A percentile compares a stretch with the other conserved stretches of the same genome.
Conservation (phyloP, 2,113 vertebrate genomes). For the Toxotes chatareus region DNA sequence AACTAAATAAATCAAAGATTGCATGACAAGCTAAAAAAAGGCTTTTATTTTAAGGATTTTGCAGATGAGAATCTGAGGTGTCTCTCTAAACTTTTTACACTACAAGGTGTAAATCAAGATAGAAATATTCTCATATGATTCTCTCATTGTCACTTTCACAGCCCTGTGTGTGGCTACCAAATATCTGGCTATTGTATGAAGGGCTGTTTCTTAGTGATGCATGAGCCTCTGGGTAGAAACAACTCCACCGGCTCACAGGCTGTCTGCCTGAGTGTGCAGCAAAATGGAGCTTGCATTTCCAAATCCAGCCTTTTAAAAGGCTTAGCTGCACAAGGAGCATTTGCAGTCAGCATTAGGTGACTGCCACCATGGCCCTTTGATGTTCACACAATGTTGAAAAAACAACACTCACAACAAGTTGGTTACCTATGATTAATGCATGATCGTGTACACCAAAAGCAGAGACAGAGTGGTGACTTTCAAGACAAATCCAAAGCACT, state of each 20-base stretch:
- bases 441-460: neutral
- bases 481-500: neutral
- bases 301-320: constrained; percentile 68
- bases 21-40: neutral
- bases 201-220: constrained; percentile 28
- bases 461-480: neutral
- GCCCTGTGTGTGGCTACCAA: constrained; percentile 38
- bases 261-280: constrained; percentile 35
- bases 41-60: neutral
- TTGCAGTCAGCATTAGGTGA: constrained; percentile 44
- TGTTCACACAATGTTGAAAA: constrained; percentile 26
- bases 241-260: constrained; percentile 22
- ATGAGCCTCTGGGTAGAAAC: constrained; percentile 16
- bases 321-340: constrained; percentile 67
- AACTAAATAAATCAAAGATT: neutral
- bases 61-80: neutral
- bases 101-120: constrained; percentile 12
- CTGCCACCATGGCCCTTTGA: constrained; percentile 38
- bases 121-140: neutral
- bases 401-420: neutral
- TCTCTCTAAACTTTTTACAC: neutral
- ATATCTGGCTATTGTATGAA: constrained; percentile 18
- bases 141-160: constrained; percentile 24
- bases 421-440: constrained; percentile 1
- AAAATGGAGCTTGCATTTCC: constrained; percentile 61